Percentiles rank a stretch among this genome's conserved stretches.
Conservation (phyloP, 2,888 invertebrate species). For the Lasiommata megera region DNA sequence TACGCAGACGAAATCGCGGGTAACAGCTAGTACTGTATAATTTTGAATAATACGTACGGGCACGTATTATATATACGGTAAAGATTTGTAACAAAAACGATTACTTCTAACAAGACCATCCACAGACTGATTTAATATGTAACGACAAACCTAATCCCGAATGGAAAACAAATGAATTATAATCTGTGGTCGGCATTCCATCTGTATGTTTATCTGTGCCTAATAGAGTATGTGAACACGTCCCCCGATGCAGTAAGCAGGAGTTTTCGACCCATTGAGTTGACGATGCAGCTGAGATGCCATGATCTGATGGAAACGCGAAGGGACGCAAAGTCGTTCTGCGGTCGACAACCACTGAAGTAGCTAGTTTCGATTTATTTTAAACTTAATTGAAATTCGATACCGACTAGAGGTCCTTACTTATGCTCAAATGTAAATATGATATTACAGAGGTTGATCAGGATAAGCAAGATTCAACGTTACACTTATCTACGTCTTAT, state of each 20-base stretch:
- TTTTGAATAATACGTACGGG: too few relatives aligned
- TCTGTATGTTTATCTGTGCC: slow-evolving; percentile 54
- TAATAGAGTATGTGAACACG: slow-evolving; percentile 69
- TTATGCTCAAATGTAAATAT: not conserved
- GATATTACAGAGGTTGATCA: too few relatives aligned
- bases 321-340: slow-evolving; percentile 38
- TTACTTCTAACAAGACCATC: not conserved
- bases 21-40: too few relatives aligned
- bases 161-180: slow-evolving; percentile 30
- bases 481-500: too few relatives aligned
- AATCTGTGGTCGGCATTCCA: slow-evolving; percentile 52
- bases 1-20: too few relatives aligned
- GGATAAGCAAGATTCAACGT: too few relatives aligned
- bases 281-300: slow-evolving; percentile 36
- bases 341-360: slow-evolving; percentile 40
- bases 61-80: not conserved
- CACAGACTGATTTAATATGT: slow-evolving; percentile 14
- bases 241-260: slow-evolving; percentile 50
- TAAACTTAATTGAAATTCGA: slow-evolving; percentile 17
- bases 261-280: slow-evolving; percentile 53
- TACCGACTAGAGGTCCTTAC: not conserved
- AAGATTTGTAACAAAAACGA: not conserved
- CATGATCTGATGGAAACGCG: slow-evolving; percentile 32
- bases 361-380: slow-evolving; percentile 23
- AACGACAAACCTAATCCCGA: slow-evolving; percentile 22